Percentiles rank a stretch among this genome's conserved stretches.
Conservation (phyloP, 2,888 invertebrate genomes). For the Leucoma salicis region DNA sequence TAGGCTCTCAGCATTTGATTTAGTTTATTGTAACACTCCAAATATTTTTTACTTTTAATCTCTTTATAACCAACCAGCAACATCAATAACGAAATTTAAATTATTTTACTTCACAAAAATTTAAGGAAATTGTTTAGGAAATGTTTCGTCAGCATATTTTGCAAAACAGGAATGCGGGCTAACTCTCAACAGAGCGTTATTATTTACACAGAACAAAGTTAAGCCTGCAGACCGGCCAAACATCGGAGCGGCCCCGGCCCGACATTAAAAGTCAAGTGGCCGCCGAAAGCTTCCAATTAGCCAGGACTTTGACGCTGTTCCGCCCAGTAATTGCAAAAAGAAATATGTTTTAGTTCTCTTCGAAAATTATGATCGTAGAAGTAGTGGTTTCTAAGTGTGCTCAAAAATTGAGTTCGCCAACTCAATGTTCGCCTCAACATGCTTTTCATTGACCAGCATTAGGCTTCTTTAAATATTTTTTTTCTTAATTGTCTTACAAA, state of each 20-base stretch:
- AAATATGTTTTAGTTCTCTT: constrained; percentile 66
- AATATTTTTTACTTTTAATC: no score
- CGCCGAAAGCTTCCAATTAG: constrained; percentile 76
- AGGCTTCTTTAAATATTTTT: no score
- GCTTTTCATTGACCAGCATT: no score
- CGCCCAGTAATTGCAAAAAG: constrained; percentile 66
- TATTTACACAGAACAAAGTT: constrained; percentile 52
- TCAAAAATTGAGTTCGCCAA: constrained; percentile 33
- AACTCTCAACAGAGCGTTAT: constrained; percentile 48
- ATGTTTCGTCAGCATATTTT: constrained; percentile 46
- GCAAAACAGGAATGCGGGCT: constrained; percentile 40
- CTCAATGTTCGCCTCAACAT: no score
- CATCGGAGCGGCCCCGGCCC: constrained; percentile 32
- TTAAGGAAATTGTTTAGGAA: constrained; percentile 33
- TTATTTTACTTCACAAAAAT: no score
- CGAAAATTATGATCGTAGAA: constrained; percentile 58
- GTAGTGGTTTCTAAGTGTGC: background rate
- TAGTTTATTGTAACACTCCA: no score
- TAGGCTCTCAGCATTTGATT: no score
- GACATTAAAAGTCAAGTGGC: constrained; percentile 70
- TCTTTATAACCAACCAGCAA: no score
- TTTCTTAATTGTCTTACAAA: no score
- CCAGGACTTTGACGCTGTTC: constrained; percentile 66
- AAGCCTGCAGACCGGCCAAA: constrained; percentile 34
- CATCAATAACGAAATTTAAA: no score